Conservation (phyloP, 1,140 invertebrate species). For the Triops longicaudatus region DNA sequence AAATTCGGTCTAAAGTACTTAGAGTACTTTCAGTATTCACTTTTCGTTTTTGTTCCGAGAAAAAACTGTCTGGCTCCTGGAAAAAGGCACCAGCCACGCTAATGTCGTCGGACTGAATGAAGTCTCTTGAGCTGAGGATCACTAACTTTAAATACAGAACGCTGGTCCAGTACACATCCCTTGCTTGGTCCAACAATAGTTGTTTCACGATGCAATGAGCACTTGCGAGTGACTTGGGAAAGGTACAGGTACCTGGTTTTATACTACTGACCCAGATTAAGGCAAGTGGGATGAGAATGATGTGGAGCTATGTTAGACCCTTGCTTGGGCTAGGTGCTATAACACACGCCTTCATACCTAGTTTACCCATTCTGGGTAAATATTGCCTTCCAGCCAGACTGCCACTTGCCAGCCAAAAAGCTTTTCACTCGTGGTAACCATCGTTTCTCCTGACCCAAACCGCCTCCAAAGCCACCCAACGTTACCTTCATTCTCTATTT, state of each 20-base stretch:
- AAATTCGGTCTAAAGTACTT: neutral
- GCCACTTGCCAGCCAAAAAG: neutral
- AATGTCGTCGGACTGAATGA: neutral
- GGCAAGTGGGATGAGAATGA: neutral
- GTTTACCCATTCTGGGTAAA: neutral
- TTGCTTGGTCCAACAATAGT: neutral
- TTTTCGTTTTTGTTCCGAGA: neutral
- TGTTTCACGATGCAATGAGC: neutral
- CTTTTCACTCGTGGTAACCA: neutral
- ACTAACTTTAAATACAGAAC: neutral
- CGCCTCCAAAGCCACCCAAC: neutral
- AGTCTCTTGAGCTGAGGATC: neutral
- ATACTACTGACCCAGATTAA: slow-evolving; percentile 5
- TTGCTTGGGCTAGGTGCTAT: too few relatives aligned
- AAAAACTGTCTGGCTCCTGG: neutral
- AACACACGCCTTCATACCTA: slow-evolving; percentile 1
- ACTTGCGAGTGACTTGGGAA: neutral
- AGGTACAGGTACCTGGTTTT: neutral
- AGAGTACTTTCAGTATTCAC: neutral
- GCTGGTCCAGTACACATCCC: neutral
- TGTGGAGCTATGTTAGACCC: neutral
- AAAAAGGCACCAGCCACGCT: neutral
- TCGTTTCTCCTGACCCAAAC: neutral
- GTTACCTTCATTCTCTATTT: neutral
- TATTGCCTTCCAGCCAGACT: neutral